Evolutionary conservation across 2,888 invertebrate species (phyloP), one percentile per base, ranked within the genome.

Genomic region (Dioctria linearis): DNA sequence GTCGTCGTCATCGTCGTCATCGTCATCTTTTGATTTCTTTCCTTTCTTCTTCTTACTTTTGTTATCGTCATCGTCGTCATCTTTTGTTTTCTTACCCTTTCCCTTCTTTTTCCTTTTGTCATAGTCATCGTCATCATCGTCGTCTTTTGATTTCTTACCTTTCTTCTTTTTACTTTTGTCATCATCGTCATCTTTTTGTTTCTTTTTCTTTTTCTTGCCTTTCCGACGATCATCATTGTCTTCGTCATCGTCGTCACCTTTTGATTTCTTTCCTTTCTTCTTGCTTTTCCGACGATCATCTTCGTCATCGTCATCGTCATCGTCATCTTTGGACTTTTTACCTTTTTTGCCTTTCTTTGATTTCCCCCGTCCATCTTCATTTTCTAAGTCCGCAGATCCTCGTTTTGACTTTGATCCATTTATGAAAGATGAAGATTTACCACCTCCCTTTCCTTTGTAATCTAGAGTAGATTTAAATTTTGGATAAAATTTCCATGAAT

Each of bases 181-280:
- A 39, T 11, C 37, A 61, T 37, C 9, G 5, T 25, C 37, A 39
- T 6, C n/a, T 11, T 49, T 49, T 49, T 1, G 2, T 49, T 9
- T 9, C 6, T 49, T 9, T 49, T 2, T 2, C 61, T 81, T 65
- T 8, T 80, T 83, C 82, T 25, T 25, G 25, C 1, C 25, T 25
- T 25, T 25, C 2, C 25, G 25, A 25, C 59, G 8, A 42, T 65
- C 11, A 6, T 25, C 65, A 37, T 39, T 66, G 66, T 8, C 81
- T 46, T 8, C 84, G 81, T 75, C 83, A 83, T 54, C 83, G 82
- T 78, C 82, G 79, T 2, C 84, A 37, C 42, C 66, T 39, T 66
- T 66, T 37, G n/a, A n/a, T n/a, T n/a, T n/a, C n/a, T 59, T 59
- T 1, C 59, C 59, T 5, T 5, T 25, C 25, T 25, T 25, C 82